phyloP scores from a whole-genome alignment of 2,888 invertebrate genomes.

The Pemphredon lugubris region DNA sequence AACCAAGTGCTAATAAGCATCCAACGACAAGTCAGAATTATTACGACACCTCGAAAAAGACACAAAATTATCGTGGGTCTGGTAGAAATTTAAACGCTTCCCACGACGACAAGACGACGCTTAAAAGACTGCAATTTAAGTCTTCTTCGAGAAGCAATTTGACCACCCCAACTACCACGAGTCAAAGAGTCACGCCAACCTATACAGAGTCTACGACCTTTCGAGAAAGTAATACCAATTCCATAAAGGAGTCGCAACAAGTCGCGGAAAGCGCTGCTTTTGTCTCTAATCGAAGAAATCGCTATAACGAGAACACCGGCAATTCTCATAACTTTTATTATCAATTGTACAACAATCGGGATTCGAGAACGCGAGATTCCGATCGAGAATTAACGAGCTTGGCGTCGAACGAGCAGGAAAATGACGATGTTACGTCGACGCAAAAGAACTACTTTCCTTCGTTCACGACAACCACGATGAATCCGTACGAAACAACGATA shows the following conservation, averaged over 20 bases:
- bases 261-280: constrained; percentile 91
- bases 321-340: constrained; percentile 57
- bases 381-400: constrained; percentile 23
- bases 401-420: constrained; percentile 1
- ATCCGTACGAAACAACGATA: constrained; percentile 58
- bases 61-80: constrained; percentile 58
- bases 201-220: constrained; percentile 78
- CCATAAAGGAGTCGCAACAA: constrained; percentile 86
- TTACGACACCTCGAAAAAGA: constrained; percentile 32
- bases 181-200: constrained; percentile 71
- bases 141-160: constrained; percentile 60
- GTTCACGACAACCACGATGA: constrained; percentile 65
- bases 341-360: constrained; percentile 61
- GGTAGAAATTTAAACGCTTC: constrained; percentile 61
- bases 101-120: constrained; percentile 60
- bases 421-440: constrained; percentile 25
- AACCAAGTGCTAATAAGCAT: constrained; percentile 61
- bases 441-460: constrained; percentile 54
- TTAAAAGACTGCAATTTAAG: constrained; percentile 60
- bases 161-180: constrained; percentile 30
- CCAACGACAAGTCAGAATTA: constrained; percentile 56
- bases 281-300: constrained; percentile 82
- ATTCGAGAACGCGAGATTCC: constrained; percentile 19
- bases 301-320: constrained; percentile 63
- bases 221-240: constrained; percentile 80